These are phyloP conservation scores for Aurelia coerulea DNA, from an alignment of 30 jellyfish, hydroid and myxozoan species.

Conservation along the genomic window DNA sequence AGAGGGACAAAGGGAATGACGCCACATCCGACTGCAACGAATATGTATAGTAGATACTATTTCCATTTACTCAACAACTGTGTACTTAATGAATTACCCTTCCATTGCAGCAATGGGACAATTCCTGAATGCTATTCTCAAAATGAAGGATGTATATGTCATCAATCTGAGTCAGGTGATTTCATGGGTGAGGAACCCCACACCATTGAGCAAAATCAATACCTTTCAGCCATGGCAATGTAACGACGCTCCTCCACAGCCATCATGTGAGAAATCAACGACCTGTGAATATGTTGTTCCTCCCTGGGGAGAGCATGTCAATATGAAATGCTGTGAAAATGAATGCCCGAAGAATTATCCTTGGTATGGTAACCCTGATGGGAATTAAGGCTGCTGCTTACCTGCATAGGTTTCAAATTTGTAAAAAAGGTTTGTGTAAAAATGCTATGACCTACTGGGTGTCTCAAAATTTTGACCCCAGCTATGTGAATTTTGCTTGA, in stretches of 20 bases:
- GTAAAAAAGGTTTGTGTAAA: too few relatives aligned
- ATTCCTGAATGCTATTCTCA: conserved; percentile 49
- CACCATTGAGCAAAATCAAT: conserved; percentile 47
- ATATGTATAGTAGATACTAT: too few relatives aligned
- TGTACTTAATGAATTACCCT: too few relatives aligned
- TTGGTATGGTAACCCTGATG: conserved; percentile 74
- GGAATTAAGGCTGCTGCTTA: conserved; percentile 16
- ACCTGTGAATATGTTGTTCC: conserved; percentile 34
- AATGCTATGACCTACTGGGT: too few relatives aligned
- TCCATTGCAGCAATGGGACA: conserved; percentile 38
- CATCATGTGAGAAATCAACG: conserved; percentile 25
- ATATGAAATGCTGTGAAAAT: conserved; percentile 30
- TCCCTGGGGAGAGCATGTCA: conserved; percentile 11
- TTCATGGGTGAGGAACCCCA: conserved; percentile 79
- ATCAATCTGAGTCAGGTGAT: conserved; percentile 72
- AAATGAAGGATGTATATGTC: conserved; percentile 69
- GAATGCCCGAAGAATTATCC: conserved; percentile 67
- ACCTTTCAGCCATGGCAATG: conserved; percentile 83
- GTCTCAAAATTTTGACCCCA: too few relatives aligned
- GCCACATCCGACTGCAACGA: too few relatives aligned
- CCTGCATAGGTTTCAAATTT: too few relatives aligned
- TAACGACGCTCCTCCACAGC: conserved; percentile 46
- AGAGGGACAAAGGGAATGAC: too few relatives aligned
- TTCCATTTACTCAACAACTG: too few relatives aligned
- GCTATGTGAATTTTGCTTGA: too few relatives aligned